These are phyloP conservation scores for Ichneumoninae sp. DNA, from an alignment of 2,888 invertebrate genomes.

Conservation along the genomic window DNA sequence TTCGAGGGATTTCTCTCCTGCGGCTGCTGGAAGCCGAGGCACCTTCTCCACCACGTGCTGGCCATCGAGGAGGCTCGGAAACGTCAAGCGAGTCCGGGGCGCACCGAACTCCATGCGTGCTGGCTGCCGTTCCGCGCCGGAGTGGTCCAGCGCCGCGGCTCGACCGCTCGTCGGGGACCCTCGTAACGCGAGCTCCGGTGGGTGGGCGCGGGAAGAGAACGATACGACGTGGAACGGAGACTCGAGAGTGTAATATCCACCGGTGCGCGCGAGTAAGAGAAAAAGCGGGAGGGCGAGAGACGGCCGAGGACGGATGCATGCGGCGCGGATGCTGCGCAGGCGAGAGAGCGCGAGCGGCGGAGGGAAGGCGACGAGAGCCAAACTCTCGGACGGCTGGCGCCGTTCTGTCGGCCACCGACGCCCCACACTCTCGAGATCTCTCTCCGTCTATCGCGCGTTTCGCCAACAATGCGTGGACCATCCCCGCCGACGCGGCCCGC, in stretches of 20 bases:
- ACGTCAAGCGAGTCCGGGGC: neutral
- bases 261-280: conserved; percentile 34
- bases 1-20: too few relatives aligned
- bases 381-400: conserved; percentile 72
- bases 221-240: conserved; percentile 41
- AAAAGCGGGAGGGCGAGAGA: conserved; percentile 34
- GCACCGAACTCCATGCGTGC: neutral
- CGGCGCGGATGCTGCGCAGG: conserved; percentile 14
- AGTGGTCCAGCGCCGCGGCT: conserved; percentile 28
- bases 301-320: neutral
- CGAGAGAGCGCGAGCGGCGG: conserved; percentile 14
- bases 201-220: conserved; percentile 61
- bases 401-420: conserved; percentile 79
- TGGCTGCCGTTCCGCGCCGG: neutral
- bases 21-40: too few relatives aligned
- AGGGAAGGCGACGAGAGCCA: conserved; percentile 50
- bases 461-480: conserved; percentile 77
- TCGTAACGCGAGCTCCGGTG: conserved; percentile 56
- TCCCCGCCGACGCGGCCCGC: conserved; percentile 13
- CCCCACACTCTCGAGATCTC: conserved; percentile 54
- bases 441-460: conserved; percentile 69
- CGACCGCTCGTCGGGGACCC: conserved; percentile 31
- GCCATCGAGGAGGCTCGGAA: neutral
- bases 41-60: conserved; percentile 26
- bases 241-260: conserved; percentile 35